phyloP scores from a whole-genome alignment of 1,140 invertebrate genomes.

The Brachionus paranguensis region DNA sequence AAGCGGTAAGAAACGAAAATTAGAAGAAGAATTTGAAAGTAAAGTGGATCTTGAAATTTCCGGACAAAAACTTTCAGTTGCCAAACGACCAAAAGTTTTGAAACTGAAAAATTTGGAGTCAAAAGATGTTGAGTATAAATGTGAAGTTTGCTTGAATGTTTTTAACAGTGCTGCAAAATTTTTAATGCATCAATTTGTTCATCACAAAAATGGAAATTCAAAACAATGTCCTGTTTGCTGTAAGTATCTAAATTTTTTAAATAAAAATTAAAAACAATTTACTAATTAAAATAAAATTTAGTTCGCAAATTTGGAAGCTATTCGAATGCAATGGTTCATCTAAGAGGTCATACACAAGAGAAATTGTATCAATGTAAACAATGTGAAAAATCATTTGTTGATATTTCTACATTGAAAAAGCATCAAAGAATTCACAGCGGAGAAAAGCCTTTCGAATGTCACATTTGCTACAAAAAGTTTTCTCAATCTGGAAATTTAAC shows the following conservation, averaged over 20 bases:
- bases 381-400: constrained; percentile 32
- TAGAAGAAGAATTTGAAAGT: no score
- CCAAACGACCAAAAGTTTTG: not conserved
- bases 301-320: not conserved
- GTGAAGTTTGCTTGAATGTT: not conserved
- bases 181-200: constrained; percentile 11
- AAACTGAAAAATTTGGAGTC: constrained; percentile 22
- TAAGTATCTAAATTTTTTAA: constrained; percentile 10
- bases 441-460: constrained; percentile 76
- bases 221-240: constrained; percentile 39
- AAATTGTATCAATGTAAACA: constrained; percentile 9
- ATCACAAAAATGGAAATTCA: constrained; percentile 34
- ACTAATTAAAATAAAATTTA: not conserved
- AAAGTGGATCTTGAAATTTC: not conserved
- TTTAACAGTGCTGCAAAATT: constrained; percentile 39
- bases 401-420: constrained; percentile 74
- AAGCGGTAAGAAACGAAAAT: not conserved
- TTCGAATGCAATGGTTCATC: constrained; percentile 27
- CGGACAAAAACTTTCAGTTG: not conserved
- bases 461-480: constrained; percentile 64
- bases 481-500: constrained; percentile 65
- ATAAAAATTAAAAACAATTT: not conserved
- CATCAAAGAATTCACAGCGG: constrained; percentile 91
- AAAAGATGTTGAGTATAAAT: not conserved
- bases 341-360: constrained; percentile 28